phyloP scores from a whole-genome alignment of 2,797 vertebrate species.

The Sphenopsis melanotis region DNA sequence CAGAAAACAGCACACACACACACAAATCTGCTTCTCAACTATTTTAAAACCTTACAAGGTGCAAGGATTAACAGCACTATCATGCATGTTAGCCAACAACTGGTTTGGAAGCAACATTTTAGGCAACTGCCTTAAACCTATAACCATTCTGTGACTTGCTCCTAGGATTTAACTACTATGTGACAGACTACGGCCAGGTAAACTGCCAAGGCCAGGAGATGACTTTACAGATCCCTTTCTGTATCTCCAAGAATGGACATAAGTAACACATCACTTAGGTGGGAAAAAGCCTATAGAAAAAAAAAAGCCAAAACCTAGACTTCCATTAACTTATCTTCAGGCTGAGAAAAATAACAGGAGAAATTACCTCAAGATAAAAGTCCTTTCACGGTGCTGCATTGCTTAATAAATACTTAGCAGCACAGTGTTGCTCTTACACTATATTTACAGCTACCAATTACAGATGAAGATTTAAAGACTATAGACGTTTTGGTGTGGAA shows the following conservation, averaged over 20 bases:
- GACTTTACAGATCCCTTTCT: background rate
- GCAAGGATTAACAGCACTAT: background rate
- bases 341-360: background rate
- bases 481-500: background rate
- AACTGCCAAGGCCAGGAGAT: background rate
- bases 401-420: background rate
- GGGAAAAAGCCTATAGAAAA: background rate
- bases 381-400: background rate
- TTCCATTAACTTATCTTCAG: background rate
- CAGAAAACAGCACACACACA: background rate
- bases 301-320: background rate
- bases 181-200: background rate
- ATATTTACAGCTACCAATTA: background rate
- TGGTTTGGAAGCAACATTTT: background rate
- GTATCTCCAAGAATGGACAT: background rate
- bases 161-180: background rate
- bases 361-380: background rate
- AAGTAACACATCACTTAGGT: background rate
- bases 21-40: background rate
- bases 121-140: background rate
- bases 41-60: background rate
- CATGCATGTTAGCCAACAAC: background rate
- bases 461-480: background rate
- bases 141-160: background rate
- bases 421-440: background rate